Conservation (phyloP, 2,797 vertebrate species). For the Pangasius macronema region DNA sequence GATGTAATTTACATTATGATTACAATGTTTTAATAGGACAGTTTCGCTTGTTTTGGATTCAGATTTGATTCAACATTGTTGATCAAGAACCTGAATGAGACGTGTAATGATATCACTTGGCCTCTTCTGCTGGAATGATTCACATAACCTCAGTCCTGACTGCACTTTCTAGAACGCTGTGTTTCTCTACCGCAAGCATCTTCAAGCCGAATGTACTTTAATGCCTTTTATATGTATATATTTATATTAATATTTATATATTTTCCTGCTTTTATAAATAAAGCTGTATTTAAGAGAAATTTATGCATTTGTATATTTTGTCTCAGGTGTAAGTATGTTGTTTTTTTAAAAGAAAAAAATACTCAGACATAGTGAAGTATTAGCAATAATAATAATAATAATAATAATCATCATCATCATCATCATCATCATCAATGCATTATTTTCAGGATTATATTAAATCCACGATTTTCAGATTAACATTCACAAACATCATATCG, state of each 20-base stretch:
- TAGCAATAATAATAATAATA: slow-evolving; percentile 2
- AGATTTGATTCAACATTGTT: slow-evolving; percentile 20
- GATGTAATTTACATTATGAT: slow-evolving; percentile 7
- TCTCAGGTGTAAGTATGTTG: slow-evolving; percentile 26
- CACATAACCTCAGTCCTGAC: slow-evolving; percentile 36
- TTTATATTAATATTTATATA: slow-evolving; percentile 19
- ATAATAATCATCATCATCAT: neutral
- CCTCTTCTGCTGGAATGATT: slow-evolving; percentile 5
- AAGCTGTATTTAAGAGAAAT: slow-evolving; percentile 48
- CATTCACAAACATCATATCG: neutral
- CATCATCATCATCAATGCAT: too few relatives aligned
- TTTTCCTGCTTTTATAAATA: slow-evolving; percentile 46
- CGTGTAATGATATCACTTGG: slow-evolving; percentile 10
- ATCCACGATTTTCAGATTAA: neutral
- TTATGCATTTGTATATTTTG: slow-evolving; percentile 56
- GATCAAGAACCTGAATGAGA: slow-evolving; percentile 12
- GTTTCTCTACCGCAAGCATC: slow-evolving; percentile 40
- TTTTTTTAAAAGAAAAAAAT: neutral
- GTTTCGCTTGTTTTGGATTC: neutral
- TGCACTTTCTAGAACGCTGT: slow-evolving; percentile 33
- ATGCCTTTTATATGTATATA: slow-evolving; percentile 23
- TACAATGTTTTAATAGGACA: neutral
- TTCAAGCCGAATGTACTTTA: slow-evolving; percentile 38
- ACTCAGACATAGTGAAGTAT: neutral
- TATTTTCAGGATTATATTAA: neutral